Evolutionary conservation across 1,140 invertebrate species (phyloP), one percentile per base, ranked within the genome.

Genomic region (Tetragnatha versicolor): DNA sequence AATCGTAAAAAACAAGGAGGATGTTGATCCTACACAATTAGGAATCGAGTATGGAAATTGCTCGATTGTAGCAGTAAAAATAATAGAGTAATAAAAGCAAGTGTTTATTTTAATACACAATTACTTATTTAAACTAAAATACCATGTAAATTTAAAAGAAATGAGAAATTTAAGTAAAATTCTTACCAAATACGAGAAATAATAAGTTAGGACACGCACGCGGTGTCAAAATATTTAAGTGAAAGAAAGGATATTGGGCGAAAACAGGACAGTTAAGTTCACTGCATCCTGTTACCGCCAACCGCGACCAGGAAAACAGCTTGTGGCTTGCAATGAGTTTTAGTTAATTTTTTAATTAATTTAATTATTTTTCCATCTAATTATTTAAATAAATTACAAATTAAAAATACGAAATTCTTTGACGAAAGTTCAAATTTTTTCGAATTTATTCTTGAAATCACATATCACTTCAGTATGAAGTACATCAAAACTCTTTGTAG

Each of bases 251-350:
- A 76, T 58, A 31, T 45, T 20, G 31, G 25, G 53, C 47, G 53
- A 61, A 73, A 53, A 73, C 37, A 9, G 61, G 66, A 61, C 31
- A 29, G 14, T 37, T n/a, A 31, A 31, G 14, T 14, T 7, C 17
- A 25, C 14, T 47, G 66, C 73, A 47, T 14, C n/a, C 9, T 65
- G 61, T 76, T 76, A 76, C 73, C 73, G 60, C 73, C 73, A 76
- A 76, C 12, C 35, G 6, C 58, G n/a, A 66, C 10, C 6, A 47
- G 58, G 73, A 63, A 76, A 63, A 29, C 2, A 29, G 25, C 10
- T 25, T 53, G 25, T 53, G 14, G 22, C 14, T 14, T n/a, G 6
- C 39, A 42, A 42, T 42, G 39, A 53, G 14, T 25, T 17, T 53
- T 20, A 53, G 14, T 10, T 9, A 53, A 53, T 1, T 53, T 14